A percentile compares a stretch with the other conserved stretches of the same genome.
Evolutionary conservation across 2,888 invertebrate genomes (phyloP).

Genomic region (Lacanobia wlatinum): DNA sequence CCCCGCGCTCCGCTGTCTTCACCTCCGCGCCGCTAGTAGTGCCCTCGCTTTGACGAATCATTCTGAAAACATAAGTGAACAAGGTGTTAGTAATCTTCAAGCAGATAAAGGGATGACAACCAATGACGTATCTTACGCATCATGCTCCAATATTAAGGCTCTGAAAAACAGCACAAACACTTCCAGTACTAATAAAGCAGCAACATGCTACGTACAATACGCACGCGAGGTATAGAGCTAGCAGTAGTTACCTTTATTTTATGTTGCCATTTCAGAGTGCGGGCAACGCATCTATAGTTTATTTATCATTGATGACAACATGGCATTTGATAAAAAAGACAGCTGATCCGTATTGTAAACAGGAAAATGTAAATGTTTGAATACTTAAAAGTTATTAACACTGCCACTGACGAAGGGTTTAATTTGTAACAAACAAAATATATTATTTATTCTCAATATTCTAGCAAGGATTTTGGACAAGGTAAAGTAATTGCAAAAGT

Average conservation of each 20-base stretch:
- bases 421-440: background rate
- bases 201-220: too few relatives aligned
- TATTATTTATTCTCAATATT: background rate
- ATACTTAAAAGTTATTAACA: background rate
- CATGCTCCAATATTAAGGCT: too few relatives aligned
- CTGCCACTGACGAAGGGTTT: background rate
- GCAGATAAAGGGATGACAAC: background rate
- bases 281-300: too few relatives aligned
- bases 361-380: background rate
- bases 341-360: background rate
- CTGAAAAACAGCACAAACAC: too few relatives aligned
- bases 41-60: conserved; percentile 87
- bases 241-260: too few relatives aligned
- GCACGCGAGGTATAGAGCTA: too few relatives aligned
- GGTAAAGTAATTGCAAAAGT: background rate
- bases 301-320: background rate
- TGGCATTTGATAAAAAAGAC: background rate
- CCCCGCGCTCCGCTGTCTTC: conserved; percentile 69
- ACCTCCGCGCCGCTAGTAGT: conserved; percentile 68
- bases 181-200: too few relatives aligned
- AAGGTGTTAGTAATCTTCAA: background rate
- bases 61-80: conserved; percentile 73
- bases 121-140: too few relatives aligned
- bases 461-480: background rate
- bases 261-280: too few relatives aligned